A percentile compares a stretch with the other conserved stretches of the same genome.
phyloP scores from a whole-genome alignment of 2,113 vertebrate species.

The Genyomyrus donnyi region DNA sequence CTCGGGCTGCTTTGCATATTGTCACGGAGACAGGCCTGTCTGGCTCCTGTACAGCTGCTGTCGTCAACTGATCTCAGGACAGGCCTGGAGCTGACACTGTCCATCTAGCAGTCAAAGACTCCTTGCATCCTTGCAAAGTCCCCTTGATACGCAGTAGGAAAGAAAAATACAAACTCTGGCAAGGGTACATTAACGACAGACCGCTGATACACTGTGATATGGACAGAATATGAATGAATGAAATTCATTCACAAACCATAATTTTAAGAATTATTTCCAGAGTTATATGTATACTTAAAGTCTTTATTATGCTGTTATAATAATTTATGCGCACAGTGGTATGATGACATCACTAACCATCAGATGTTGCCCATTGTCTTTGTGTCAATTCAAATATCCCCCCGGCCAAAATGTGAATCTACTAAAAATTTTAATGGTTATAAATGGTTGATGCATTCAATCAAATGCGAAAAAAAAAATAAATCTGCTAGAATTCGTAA shows the following conservation, averaged over 20 bases:
- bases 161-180: neutral
- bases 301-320: neutral
- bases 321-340: neutral
- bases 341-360: neutral
- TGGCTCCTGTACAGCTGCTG: constrained; percentile 8
- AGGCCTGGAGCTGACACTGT: neutral
- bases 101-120: constrained; percentile 13
- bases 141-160: neutral
- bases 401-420: neutral
- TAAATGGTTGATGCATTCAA: neutral
- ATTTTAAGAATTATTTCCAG: neutral
- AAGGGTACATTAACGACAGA: neutral
- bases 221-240: neutral
- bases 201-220: neutral
- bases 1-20: constrained; percentile 16
- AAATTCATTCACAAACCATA: neutral
- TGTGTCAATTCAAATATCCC: neutral
- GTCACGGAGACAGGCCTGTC: constrained; percentile 16
- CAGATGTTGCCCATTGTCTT: neutral
- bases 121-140: neutral
- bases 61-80: neutral
- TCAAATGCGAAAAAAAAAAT: neutral
- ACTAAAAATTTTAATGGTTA: neutral
- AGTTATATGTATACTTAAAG: neutral
- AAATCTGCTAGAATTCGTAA: neutral